Conservation (phyloP, 2,113 vertebrate genomes). For the Bos taurus region DNA sequence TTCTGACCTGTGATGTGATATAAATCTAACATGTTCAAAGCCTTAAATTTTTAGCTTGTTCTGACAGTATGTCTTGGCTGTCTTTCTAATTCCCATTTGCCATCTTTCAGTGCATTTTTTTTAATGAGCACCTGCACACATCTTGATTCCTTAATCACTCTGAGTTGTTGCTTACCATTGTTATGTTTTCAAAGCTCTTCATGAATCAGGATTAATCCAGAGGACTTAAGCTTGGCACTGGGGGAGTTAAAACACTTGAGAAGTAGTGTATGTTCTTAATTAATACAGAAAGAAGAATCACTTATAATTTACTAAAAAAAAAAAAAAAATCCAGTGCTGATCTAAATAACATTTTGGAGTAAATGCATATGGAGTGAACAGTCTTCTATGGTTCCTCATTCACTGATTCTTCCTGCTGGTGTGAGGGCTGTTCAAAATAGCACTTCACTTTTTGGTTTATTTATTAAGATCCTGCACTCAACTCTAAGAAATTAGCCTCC, state of each 20-base stretch:
- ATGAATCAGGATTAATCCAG: slow-evolving; percentile 53
- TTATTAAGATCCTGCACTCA: slow-evolving; percentile 86
- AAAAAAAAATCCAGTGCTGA: slow-evolving; percentile 73
- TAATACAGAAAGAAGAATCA: slow-evolving; percentile 78
- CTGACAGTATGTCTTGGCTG: background rate
- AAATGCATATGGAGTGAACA: slow-evolving; percentile 70
- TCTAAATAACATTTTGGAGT: slow-evolving; percentile 78
- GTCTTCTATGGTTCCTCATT: slow-evolving; percentile 81
- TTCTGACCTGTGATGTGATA: background rate
- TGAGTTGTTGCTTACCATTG: slow-evolving; percentile 38
- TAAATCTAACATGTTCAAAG: background rate
- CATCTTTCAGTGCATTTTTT: slow-evolving; percentile 3
- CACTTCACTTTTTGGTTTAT: slow-evolving; percentile 87
- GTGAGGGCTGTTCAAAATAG: slow-evolving; percentile 84
- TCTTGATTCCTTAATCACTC: slow-evolving; percentile 56
- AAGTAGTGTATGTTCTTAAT: slow-evolving; percentile 75
- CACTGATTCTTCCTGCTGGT: slow-evolving; percentile 85
- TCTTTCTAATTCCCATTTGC: slow-evolving; percentile 23
- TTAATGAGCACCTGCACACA: slow-evolving; percentile 44
- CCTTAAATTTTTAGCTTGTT: background rate
- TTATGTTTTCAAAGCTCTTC: slow-evolving; percentile 67
- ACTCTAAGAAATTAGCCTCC: slow-evolving; percentile 86
- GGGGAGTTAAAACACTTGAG: slow-evolving; percentile 72
- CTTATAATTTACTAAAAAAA: slow-evolving; percentile 75
- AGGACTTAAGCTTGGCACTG: slow-evolving; percentile 61